These are phyloP conservation scores for Neotoma lepida DNA, from an alignment of 2,113 vertebrate genomes.

Conservation along the genomic window DNA sequence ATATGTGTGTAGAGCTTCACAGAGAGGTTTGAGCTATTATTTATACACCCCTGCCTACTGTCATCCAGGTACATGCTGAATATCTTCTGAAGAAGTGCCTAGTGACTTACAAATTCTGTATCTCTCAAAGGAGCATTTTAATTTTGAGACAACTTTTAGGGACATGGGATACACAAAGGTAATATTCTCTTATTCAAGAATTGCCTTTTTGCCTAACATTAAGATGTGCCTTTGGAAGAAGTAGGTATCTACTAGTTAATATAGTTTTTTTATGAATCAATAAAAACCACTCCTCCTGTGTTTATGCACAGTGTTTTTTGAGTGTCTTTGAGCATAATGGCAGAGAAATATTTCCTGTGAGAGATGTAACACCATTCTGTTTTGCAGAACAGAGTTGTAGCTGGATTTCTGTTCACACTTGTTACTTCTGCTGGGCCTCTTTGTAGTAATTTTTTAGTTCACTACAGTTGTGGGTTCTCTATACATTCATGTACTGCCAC, in stretches of 20 bases:
- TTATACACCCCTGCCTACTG: not conserved
- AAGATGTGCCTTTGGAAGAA: not conserved
- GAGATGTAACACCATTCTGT: not conserved
- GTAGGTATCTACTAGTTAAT: not conserved
- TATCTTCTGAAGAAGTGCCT: not conserved
- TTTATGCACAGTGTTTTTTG: not conserved
- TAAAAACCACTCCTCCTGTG: not conserved
- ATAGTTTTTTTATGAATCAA: not conserved
- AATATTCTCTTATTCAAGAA: not conserved
- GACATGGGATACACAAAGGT: not conserved
- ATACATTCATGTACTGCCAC: not conserved
- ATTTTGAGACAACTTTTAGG: not conserved
- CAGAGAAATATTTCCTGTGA: not conserved
- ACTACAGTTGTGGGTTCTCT: not conserved
- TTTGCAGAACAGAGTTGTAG: not conserved
- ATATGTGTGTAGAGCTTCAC: not conserved
- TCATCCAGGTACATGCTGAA: not conserved
- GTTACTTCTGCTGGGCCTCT: not conserved
- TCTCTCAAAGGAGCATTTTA: not conserved
- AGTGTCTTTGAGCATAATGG: not conserved
- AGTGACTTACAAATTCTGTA: not conserved
- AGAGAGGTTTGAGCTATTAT: not conserved
- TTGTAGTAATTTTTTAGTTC: not conserved
- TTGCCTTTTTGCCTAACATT: not conserved
- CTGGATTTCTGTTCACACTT: not conserved